These are phyloP conservation scores for Muntiacus muntjak DNA, from an alignment of 2,113 vertebrate genomes.

Conservation along the genomic window DNA sequence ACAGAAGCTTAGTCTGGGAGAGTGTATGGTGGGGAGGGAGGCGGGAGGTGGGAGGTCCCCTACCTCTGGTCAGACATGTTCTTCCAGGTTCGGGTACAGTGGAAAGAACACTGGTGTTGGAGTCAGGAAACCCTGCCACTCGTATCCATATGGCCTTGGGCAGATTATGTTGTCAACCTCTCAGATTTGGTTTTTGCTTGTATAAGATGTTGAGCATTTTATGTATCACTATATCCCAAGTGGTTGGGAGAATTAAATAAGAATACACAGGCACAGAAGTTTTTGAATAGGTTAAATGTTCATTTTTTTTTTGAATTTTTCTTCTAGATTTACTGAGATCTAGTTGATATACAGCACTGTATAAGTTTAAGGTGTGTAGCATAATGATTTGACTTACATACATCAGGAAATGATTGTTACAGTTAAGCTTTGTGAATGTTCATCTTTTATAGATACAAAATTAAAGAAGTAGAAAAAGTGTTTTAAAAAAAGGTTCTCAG, in stretches of 20 bases:
- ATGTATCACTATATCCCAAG: background rate
- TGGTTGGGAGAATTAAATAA: background rate
- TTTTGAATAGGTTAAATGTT: background rate
- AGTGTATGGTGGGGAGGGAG: background rate
- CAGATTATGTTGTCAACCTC: background rate
- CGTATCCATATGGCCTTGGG: background rate
- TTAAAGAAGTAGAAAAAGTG: background rate
- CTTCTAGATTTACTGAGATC: background rate
- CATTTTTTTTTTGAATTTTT: background rate
- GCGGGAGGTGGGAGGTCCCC: background rate
- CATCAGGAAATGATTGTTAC: background rate
- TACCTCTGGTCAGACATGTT: background rate
- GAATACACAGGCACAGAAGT: background rate
- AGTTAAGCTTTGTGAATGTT: background rate
- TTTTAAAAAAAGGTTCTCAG: background rate
- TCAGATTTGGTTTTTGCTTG: background rate
- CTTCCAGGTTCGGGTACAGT: too few species aligned
- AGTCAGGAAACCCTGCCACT: background rate
- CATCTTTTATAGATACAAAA: background rate
- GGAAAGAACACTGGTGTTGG: background rate
- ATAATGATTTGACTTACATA: background rate
- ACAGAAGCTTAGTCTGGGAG: background rate
- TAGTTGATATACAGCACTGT: background rate
- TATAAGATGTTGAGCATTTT: background rate
- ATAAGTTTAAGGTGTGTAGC: background rate